Base-by-base conservation (phyloP, 2,888 invertebrate genomes). In the Agrotis ipsilon region DNA sequence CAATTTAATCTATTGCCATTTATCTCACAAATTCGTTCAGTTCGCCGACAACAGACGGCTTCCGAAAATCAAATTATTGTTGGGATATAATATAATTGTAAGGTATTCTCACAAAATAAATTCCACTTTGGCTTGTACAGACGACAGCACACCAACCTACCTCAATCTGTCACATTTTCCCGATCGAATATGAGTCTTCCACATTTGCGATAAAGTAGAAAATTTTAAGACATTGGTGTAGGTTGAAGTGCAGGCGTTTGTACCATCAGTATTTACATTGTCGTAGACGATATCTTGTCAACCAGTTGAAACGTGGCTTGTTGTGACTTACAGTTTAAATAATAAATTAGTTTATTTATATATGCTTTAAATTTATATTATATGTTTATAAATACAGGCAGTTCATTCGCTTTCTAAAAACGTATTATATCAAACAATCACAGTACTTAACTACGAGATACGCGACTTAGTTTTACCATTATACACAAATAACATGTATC, bases 371-470 rank as follows among this genome's bases (percentile, higher is more conserved):
- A 18, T 32, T 6, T 55, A 32, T n/a, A 9, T n/a, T 55, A 32
- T 45, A 16, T 58, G 39, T 43, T 18, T 19, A 27, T 39, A 66
- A 39, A 11, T 45, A 46, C 59, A 69, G 75, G 80, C 68, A 68
- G 65, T 75, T 54, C 51, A 57, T 63, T 80, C 32, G 24, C 27
- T 69, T 59, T 55, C 54, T 57, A 66, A 64, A 39, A 68, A 27
- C 4, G n/a, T n/a, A 32, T 32, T 55, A 32, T 67, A 67, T 49
- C 32, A 64, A 57, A 66, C 46, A 81, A 77, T 81, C 78, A 81
- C 79, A 79, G 79, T 61, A 60, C 45, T 54, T 64, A 79, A 68
- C 67, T 65, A 76, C 72, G 62, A 79, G 67, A 64, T 5, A 68
- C 46, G 61, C 60, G 21, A 55, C 39, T 39, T 39, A 39, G 11